These are phyloP conservation scores for Heliothis peltigera DNA, from an alignment of 2,888 invertebrate species.

Conservation along the genomic window DNA sequence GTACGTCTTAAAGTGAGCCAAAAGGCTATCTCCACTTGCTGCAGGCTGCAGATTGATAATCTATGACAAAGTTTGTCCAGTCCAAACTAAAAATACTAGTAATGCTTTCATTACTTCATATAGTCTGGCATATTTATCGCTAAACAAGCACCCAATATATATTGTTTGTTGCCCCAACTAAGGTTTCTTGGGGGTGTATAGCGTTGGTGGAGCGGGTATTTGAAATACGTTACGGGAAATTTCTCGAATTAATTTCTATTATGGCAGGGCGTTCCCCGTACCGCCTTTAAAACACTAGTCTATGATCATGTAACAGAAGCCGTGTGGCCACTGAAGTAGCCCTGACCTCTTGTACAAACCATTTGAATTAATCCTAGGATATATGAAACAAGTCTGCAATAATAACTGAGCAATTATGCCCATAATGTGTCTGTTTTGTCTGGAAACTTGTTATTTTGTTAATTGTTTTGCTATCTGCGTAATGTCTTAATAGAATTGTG, in stretches of 20 bases:
- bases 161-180: slow-evolving; percentile 6
- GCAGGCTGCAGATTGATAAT: no score
- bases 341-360: slow-evolving; percentile 31
- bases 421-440: slow-evolving; percentile 67
- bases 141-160: background rate
- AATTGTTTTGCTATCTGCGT: slow-evolving; percentile 65
- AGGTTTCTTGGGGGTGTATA: slow-evolving; percentile 15
- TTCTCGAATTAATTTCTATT: slow-evolving; percentile 31
- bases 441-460: slow-evolving; percentile 66
- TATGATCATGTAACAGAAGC: slow-evolving; percentile 15
- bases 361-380: slow-evolving; percentile 51
- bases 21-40: no score
- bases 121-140: background rate
- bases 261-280: slow-evolving; percentile 20
- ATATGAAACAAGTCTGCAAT: slow-evolving; percentile 35
- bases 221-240: slow-evolving; percentile 9
- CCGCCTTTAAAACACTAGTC: slow-evolving; percentile 42
- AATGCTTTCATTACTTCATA: no score
- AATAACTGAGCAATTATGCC: slow-evolving; percentile 54
- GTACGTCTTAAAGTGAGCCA: no score
- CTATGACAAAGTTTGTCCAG: no score
- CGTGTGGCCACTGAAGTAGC: slow-evolving; percentile 32
- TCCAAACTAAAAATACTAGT: no score
- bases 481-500: slow-evolving; percentile 59
- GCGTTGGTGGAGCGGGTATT: background rate